These are phyloP conservation scores for Micropoecilia bifurca DNA, from an alignment of 2,797 vertebrate species.

Conservation along the genomic window DNA sequence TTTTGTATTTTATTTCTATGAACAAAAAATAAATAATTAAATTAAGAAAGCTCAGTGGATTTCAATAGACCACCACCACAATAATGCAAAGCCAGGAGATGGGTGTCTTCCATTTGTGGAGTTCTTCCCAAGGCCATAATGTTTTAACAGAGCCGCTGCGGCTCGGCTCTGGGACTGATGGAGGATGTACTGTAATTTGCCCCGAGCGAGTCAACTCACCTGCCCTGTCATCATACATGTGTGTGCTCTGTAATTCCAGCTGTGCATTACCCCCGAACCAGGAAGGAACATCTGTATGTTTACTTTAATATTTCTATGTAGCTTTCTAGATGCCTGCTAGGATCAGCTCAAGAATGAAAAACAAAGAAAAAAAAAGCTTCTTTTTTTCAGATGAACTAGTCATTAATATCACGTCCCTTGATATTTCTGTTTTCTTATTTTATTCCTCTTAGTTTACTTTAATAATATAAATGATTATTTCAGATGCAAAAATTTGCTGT, in stretches of 20 bases:
- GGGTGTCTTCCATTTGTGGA: neutral
- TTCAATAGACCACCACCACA: conserved; percentile 3
- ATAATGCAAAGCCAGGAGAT: neutral
- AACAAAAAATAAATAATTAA: too few relatives aligned
- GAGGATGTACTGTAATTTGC: conserved; percentile 76
- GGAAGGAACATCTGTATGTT: conserved; percentile 81
- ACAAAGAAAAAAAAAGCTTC: conserved; percentile 44
- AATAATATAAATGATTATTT: neutral
- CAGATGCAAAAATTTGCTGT: neutral
- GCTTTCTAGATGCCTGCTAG: conserved; percentile 59
- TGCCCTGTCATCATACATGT: conserved; percentile 77
- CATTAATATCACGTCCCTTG: conserved; percentile 27
- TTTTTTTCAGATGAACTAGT: conserved; percentile 53
- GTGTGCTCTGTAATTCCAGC: conserved; percentile 77
- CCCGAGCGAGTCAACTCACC: conserved; percentile 45
- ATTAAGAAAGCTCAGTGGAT: neutral
- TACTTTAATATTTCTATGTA: conserved; percentile 76
- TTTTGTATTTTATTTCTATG: too few relatives aligned
- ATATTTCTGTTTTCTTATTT: conserved; percentile 15
- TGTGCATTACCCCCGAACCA: conserved; percentile 48
- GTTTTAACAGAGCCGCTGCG: conserved; percentile 41
- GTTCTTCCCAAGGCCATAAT: conserved; percentile 30
- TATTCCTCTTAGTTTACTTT: conserved; percentile 5
- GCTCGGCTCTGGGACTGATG: conserved; percentile 52
- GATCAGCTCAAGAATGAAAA: conserved; percentile 41